These are phyloP conservation scores for Regulus satrapa DNA, from an alignment of 2,113 vertebrate species.

Conservation along the genomic window DNA sequence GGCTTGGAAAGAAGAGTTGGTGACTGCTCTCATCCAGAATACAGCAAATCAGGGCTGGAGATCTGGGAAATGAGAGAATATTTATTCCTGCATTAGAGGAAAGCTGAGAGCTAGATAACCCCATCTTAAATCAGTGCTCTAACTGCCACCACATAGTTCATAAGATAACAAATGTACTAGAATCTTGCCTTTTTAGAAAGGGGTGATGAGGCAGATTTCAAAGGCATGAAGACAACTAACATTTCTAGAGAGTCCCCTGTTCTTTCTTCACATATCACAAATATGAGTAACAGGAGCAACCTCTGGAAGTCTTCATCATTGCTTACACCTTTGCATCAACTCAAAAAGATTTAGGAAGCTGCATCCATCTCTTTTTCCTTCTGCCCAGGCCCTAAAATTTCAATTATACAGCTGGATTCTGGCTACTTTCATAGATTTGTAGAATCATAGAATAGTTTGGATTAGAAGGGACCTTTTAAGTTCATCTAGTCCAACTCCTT, in stretches of 20 bases:
- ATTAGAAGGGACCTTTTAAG: neutral
- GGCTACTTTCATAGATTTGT: neutral
- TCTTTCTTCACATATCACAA: neutral
- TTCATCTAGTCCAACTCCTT: neutral
- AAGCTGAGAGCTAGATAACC: neutral
- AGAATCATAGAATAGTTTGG: neutral
- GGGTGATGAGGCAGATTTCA: neutral
- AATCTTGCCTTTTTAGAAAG: neutral
- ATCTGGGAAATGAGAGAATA: neutral
- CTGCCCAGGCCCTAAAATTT: neutral
- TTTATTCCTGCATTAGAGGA: neutral
- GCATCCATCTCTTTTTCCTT: neutral
- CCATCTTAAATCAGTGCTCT: neutral
- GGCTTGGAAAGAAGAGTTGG: neutral
- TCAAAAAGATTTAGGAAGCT: neutral
- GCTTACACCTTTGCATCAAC: neutral
- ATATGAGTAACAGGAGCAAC: neutral
- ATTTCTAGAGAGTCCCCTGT: neutral
- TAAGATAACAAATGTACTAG: neutral
- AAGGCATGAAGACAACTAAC: neutral
- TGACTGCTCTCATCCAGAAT: accelerated
- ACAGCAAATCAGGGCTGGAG: neutral
- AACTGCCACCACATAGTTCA: neutral
- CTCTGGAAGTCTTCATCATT: neutral
- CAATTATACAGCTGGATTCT: neutral